A percentile compares a stretch with the other conserved stretches of the same genome.
Conservation (phyloP, 2,113 vertebrate genomes). For the Neofelis nebulosa region DNA sequence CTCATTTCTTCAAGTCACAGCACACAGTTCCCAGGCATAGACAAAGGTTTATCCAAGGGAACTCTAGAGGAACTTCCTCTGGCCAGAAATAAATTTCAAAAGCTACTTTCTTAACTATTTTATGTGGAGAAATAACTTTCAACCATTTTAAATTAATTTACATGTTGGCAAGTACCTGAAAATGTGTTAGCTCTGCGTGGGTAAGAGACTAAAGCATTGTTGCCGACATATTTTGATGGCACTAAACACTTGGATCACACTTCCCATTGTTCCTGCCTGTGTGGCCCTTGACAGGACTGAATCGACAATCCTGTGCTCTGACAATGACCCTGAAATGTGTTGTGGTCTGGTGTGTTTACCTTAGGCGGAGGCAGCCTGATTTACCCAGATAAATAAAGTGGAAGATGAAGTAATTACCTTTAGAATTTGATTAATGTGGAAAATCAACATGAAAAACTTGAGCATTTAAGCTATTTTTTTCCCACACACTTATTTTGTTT, state of each 20-base stretch:
- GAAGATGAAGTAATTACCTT: constrained; percentile 58
- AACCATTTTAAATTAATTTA: background rate
- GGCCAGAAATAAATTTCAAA: constrained; percentile 45
- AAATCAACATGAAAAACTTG: constrained; percentile 52
- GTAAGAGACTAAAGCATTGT: background rate
- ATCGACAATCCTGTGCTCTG: background rate
- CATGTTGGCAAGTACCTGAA: background rate
- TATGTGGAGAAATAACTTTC: background rate
- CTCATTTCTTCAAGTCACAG: constrained; percentile 50
- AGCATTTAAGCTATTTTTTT: background rate
- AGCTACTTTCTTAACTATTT: background rate
- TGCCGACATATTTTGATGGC: background rate
- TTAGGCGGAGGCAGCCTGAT: background rate
- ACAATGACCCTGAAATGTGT: constrained; percentile 32
- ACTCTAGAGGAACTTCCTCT: background rate
- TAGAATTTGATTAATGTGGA: constrained; percentile 61
- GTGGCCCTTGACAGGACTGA: background rate
- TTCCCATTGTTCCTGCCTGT: background rate
- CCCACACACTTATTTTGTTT: background rate
- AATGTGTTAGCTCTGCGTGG: background rate
- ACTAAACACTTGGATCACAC: background rate
- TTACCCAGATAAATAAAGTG: constrained; percentile 32
- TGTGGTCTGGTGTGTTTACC: background rate
- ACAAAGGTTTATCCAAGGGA: background rate
- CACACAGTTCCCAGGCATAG: background rate